Conservation (phyloP, 2,113 vertebrate species). For the Lontra canadensis region DNA sequence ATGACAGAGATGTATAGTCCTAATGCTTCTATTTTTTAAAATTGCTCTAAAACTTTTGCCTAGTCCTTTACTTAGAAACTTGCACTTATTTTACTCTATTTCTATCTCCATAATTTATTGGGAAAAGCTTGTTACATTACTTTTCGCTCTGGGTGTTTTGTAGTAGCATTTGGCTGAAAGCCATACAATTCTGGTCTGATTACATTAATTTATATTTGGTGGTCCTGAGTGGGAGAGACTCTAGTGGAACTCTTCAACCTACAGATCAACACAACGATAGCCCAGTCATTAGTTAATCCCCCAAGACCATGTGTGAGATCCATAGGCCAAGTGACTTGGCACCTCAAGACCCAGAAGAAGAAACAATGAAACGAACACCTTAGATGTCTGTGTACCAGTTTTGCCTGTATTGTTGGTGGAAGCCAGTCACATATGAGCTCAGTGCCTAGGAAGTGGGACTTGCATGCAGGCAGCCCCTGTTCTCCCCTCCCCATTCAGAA, state of each 20-base stretch:
- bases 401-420: neutral
- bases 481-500: neutral
- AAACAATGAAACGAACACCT: neutral
- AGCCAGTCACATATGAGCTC: neutral
- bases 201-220: constrained; percentile 48
- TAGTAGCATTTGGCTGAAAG: constrained; percentile 5
- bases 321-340: neutral
- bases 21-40: constrained; percentile 68
- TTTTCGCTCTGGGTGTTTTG: constrained; percentile 15
- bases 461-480: fast-evolving
- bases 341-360: neutral
- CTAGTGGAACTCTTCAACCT: neutral
- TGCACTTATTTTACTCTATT: constrained; percentile 41
- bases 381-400: neutral
- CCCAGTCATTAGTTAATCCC: neutral
- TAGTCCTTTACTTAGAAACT: constrained; percentile 56
- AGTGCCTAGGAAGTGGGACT: neutral
- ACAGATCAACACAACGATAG: neutral
- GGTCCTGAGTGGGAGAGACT: neutral
- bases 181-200: neutral
- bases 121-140: neutral
- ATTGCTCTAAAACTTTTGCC: constrained; percentile 59
- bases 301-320: neutral
- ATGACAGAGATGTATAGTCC: constrained; percentile 35
- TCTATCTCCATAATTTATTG: constrained; percentile 43